Base-by-base conservation (phyloP, 2,113 vertebrate species). In the Xenopus laevis region DNA sequence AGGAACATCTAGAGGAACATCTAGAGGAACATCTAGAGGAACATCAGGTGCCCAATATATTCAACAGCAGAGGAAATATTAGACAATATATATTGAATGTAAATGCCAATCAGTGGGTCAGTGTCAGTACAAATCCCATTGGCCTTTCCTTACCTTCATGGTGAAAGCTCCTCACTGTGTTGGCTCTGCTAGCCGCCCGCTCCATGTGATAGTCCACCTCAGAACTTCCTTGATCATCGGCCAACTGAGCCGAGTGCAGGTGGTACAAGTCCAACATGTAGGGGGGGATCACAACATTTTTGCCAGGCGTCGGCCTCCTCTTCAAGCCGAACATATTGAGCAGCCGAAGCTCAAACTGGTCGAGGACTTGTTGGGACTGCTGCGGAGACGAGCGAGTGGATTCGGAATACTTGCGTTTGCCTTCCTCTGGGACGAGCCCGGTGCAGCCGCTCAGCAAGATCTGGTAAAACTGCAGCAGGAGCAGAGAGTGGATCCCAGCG, bases 151-250 rank as follows among this genome's bases (percentile, higher is more conserved):
- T 89, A 98, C 97, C 97, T 95, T 98, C 96, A 75, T 98, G 96
- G 87, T 98, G 95, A 89, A 98, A 98, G 86, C 96, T 97, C 89
- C 96, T 92, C 82, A 98, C 95, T 15, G 96, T 98, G 88, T 96
- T 98, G 84, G 96, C 96, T 66, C 87, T 92, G 91, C 96, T 98
- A 83, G 93, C 91, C 20, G 95, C 93, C 78, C 90, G 88, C 84
- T 96, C 97, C 80, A 94, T 87, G 78, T 92, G 91, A 66, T 82
- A 93, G 80, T 94, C 93, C 79, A 93, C 91, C 81, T 83, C 78
- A 57, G 82, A 85, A 79, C 79, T 85, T 77, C 85, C 83, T 6
- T 90, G 82, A 44, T 89, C 91, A 7, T 86, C 82, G 61, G 88
- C 89, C 82, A 87, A 89, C 79, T 96, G 94, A 62, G 92, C 93